These are phyloP conservation scores for Euzetes globulus DNA, from an alignment of 2,888 invertebrate species.

Conservation along the genomic window DNA sequence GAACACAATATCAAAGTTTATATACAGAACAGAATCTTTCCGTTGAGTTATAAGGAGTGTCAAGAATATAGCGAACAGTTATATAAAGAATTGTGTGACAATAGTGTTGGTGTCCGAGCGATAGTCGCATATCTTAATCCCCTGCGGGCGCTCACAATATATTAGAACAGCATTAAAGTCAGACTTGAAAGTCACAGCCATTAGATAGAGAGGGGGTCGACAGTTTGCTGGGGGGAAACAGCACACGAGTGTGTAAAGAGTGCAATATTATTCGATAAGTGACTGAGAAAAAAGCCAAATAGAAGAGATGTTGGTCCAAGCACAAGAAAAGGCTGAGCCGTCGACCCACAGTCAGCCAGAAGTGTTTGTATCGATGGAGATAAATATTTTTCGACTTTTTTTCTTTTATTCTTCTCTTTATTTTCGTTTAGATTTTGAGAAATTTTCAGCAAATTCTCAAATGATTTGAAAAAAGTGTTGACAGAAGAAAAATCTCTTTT, in stretches of 20 bases:
- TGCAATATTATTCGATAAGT: not conserved
- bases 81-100: not conserved
- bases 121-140: conserved; percentile 9
- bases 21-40: too few relatives aligned
- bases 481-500: not conserved
- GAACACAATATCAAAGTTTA: too few relatives aligned
- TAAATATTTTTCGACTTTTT: not conserved
- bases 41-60: too few relatives aligned
- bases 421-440: too few relatives aligned
- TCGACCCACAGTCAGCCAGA: too few relatives aligned
- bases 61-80: too few relatives aligned
- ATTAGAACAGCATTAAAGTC: conserved; percentile 13
- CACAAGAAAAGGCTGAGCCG: not conserved
- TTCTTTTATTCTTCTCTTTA: too few relatives aligned
- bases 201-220: not conserved
- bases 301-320: not conserved
- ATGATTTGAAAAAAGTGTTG: conserved; percentile 2
- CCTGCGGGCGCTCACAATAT: not conserved
- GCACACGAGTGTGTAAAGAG: not conserved
- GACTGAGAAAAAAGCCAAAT: conserved; percentile 4
- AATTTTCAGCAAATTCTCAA: not conserved
- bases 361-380: conserved; percentile 1
- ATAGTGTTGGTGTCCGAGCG: not conserved
- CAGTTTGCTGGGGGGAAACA: not conserved
- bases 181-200: conserved; percentile 1